Evolutionary conservation across 37 sponge, comb jelly and placozoan genomes (phyloP).

Genomic region (Halichondria panicea): DNA sequence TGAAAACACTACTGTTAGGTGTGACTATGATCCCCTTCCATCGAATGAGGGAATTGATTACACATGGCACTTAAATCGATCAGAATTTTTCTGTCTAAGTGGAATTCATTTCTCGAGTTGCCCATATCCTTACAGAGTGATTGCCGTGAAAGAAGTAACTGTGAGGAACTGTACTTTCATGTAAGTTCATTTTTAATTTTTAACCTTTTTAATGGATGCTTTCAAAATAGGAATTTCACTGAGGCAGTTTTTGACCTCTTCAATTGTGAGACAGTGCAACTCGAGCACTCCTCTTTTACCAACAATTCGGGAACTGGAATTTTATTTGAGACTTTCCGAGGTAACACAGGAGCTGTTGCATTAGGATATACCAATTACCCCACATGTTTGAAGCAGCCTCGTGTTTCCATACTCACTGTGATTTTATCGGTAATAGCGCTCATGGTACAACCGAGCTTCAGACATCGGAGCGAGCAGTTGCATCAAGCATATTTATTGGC

Average conservation of each 20-base stretch:
- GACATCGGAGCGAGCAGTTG: slow-evolving; percentile 7
- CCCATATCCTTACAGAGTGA: slow-evolving; percentile 35
- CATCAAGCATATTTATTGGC: slow-evolving; percentile 27
- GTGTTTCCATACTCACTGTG: too few species aligned
- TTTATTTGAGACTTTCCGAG: slow-evolving; percentile 17
- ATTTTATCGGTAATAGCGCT: slow-evolving; percentile 16
- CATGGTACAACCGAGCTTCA: not conserved
- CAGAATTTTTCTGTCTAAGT: not conserved
- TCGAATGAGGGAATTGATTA: slow-evolving; percentile 1
- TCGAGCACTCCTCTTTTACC: slow-evolving; percentile 18
- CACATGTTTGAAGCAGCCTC: too few species aligned
- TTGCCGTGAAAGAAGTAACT: slow-evolving; percentile 6
- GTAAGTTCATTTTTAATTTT: slow-evolving; percentile 1
- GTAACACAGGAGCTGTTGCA: slow-evolving; percentile 48
- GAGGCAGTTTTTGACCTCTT: slow-evolving; percentile 71
- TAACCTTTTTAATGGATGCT: not conserved
- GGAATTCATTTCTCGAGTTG: slow-evolving; percentile 29
- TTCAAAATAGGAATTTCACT: slow-evolving; percentile 31
- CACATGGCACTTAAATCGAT: slow-evolving; percentile 35
- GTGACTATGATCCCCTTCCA: slow-evolving; percentile 1
- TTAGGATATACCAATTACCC: slow-evolving; percentile 42
- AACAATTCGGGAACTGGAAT: slow-evolving; percentile 47
- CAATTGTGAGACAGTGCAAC: slow-evolving; percentile 55
- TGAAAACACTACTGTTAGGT: not conserved
- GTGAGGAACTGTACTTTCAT: slow-evolving; percentile 41